Base-by-base conservation (phyloP, 2,113 vertebrate species). In the Phoxinus phoxinus region DNA sequence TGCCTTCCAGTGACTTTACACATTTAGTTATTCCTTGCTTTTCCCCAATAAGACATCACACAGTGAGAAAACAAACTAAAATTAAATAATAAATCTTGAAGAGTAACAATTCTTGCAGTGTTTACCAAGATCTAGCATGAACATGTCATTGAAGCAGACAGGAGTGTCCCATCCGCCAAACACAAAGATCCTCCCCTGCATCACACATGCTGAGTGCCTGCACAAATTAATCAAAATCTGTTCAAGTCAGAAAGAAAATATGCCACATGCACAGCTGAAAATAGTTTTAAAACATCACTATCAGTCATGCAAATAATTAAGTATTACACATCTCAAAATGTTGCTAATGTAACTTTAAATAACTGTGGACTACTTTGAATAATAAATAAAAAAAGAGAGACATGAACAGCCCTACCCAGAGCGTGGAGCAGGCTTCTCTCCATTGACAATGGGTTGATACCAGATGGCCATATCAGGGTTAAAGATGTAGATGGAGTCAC, bases 361-460 rank as follows among this genome's bases (percentile, higher is more conserved):
- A 46, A 46, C n/a, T 23, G 58, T 7, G 23, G 41, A 41, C 41
- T 41, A 41, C 41, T 51, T 51, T 4, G 46, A 48, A 15, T 51
- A n/a, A n/a, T n/a, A n/a, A n/a, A n/a, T 3, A 3, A 48, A 46
- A 9, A 11, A 3, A 46, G 15, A 46, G 15, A 30, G 0, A 25
- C n/a, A 17, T 17, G 0, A 44, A 4, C 1, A 32, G 17, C 74
- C 91, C 90, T 86, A 96, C 96, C 96, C 95, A 76, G 95, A 96
- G 77, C 96, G 95, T 5, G 95, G 92, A 21, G 94, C 90, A 10
- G 95, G 96, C 12, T 83, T 89, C 71, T 93, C 88, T 6, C 96
- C 96, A 0, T 92, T 94, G 74, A 96, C 94, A 12, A 96, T 96
- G 32, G 95, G 96, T 89, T 96, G 94, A 89, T 96, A 96, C 96